Percentiles rank a stretch among this genome's conserved stretches.
Evolutionary conservation across 2,797 vertebrate genomes (phyloP).

Genomic region (Sciurus vulgaris): DNA sequence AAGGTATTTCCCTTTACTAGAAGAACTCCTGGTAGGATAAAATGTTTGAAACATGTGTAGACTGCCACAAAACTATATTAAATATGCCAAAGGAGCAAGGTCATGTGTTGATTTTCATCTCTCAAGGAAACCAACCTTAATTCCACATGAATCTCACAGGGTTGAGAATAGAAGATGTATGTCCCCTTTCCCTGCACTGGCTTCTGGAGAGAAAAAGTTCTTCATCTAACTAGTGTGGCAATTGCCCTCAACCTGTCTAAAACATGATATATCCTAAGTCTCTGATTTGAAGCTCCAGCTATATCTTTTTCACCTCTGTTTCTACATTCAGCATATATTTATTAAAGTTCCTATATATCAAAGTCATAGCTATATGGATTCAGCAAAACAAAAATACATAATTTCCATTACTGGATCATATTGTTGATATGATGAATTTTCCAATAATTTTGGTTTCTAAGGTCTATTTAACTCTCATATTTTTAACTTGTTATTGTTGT

Average conservation of each 20-base stretch:
- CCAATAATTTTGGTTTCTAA: not conserved
- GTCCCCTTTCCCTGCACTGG: not conserved
- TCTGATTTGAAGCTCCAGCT: not conserved
- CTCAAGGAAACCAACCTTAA: not conserved
- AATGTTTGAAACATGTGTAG: not conserved
- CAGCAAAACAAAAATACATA: not conserved
- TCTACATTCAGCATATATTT: not conserved
- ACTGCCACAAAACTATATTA: not conserved
- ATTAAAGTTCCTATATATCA: not conserved
- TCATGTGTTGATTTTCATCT: constrained; percentile 15
- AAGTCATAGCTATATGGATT: not conserved
- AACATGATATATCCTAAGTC: not conserved
- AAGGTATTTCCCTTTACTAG: not conserved
- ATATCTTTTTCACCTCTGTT: not conserved
- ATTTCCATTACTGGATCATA: not conserved
- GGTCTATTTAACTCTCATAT: not conserved
- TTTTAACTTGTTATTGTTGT: not conserved
- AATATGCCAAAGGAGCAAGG: not conserved
- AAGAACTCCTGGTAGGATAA: not conserved
- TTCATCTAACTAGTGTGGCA: not conserved
- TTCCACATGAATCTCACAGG: constrained; percentile 2
- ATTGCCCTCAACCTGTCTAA: not conserved
- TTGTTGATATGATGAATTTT: not conserved
- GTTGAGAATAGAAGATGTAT: not conserved
- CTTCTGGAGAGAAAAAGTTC: not conserved